phyloP scores from a whole-genome alignment of 1,140 invertebrate genomes.

The Drosophila biarmipes region DNA sequence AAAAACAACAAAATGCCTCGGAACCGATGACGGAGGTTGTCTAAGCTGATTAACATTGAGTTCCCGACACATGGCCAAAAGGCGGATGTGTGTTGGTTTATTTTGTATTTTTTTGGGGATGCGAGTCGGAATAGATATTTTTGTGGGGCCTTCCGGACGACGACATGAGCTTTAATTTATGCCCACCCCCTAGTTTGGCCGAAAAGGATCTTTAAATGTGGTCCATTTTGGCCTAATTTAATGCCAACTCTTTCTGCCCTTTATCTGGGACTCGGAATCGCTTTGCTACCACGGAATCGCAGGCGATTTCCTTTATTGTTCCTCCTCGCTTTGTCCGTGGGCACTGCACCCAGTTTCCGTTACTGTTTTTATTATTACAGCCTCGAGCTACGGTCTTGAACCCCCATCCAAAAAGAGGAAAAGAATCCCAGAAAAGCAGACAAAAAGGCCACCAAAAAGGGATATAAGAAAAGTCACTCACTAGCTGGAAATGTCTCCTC shows the following conservation, averaged over 20 bases:
- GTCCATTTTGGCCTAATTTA: slow-evolving; percentile 66
- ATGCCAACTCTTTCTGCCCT: slow-evolving; percentile 65
- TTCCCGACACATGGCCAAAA: slow-evolving; percentile 31
- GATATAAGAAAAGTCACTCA: slow-evolving; percentile 63
- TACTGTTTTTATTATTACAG: slow-evolving; percentile 76
- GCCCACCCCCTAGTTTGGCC: slow-evolving; percentile 10
- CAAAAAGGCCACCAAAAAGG: slow-evolving; percentile 13
- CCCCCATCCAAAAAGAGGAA: slow-evolving; percentile 1
- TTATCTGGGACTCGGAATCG: slow-evolving; percentile 27
- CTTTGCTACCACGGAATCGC: slow-evolving; percentile 64
- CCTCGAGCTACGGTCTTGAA: slow-evolving; percentile 51
- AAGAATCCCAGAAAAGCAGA: neutral
- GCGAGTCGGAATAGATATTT: slow-evolving; percentile 35
- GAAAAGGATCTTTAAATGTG: slow-evolving; percentile 45
- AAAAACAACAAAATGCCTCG: slow-evolving; percentile 22
- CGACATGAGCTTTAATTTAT: slow-evolving; percentile 20
- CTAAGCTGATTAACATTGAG: slow-evolving; percentile 78
- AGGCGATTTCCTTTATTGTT: slow-evolving; percentile 58
- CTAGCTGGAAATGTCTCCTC: slow-evolving; percentile 9
- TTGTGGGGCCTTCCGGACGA: slow-evolving; percentile 3
- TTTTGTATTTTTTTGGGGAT: slow-evolving; percentile 15
- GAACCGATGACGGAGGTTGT: slow-evolving; percentile 41
- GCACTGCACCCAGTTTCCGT: slow-evolving; percentile 67
- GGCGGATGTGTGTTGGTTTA: slow-evolving; percentile 39
- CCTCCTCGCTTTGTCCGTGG: slow-evolving; percentile 54